These are phyloP conservation scores for Epicauta chinensis DNA, from an alignment of 1,140 invertebrate genomes.

Conservation along the genomic window DNA sequence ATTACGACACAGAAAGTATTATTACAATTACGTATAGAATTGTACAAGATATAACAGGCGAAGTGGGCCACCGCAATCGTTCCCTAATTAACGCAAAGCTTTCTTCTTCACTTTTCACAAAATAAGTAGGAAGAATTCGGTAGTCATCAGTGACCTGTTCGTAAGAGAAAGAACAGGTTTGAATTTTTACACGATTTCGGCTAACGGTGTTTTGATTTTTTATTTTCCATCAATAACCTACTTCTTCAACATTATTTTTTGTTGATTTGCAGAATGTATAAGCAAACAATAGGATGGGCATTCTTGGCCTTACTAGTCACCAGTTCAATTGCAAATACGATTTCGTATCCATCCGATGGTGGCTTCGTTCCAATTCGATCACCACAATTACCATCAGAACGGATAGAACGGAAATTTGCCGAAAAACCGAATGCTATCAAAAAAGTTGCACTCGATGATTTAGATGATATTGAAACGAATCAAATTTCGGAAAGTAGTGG, in stretches of 20 bases:
- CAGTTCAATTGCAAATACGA: conserved; percentile 47
- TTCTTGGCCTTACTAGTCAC: conserved; percentile 49
- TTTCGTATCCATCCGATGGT: conserved; percentile 49
- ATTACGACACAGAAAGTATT: too few relatives aligned
- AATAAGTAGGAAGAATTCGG: too few relatives aligned
- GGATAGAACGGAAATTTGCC: conserved; percentile 69
- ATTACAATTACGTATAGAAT: conserved; percentile 17
- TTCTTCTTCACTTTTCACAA: too few relatives aligned
- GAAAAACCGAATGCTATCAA: conserved; percentile 83
- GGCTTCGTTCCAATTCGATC: conserved; percentile 38
- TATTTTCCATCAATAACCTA: background rate
- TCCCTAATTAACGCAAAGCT: too few relatives aligned
- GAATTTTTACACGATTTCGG: background rate
- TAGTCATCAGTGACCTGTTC: background rate
- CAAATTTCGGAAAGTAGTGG: conserved; percentile 62
- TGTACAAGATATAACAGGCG: background rate
- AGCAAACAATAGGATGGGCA: conserved; percentile 47
- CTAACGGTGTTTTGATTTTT: background rate
- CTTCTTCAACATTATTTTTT: conserved; percentile 12
- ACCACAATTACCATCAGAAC: conserved; percentile 45
- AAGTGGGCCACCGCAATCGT: conserved; percentile 1
- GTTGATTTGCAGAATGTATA: conserved; percentile 42
- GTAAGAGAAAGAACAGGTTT: background rate
- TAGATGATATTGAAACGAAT: conserved; percentile 75
- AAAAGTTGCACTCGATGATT: conserved; percentile 73